Percentiles rank a stretch among this genome's conserved stretches.
Conservation (phyloP, 2,888 invertebrate genomes). For the Orchesella flavescens region DNA sequence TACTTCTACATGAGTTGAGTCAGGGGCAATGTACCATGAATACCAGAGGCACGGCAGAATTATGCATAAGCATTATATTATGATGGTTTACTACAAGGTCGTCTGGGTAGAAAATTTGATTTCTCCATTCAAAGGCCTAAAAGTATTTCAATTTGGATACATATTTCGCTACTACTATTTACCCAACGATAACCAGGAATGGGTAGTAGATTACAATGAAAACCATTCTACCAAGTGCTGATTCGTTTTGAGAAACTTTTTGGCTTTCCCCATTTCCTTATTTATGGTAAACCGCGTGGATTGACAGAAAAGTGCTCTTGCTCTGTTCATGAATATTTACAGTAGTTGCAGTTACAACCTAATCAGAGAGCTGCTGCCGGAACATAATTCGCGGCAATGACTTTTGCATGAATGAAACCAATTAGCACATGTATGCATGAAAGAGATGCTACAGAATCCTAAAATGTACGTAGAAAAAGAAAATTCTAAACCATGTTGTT, state of each 20-base stretch:
- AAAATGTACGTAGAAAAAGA: neutral
- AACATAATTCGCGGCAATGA: too few relatives aligned
- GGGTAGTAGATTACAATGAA: too few relatives aligned
- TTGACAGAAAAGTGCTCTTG: neutral
- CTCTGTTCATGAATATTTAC: too few relatives aligned
- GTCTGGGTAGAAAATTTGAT: slow-evolving; percentile 62
- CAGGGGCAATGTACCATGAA: slow-evolving; percentile 53
- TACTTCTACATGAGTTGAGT: slow-evolving; percentile 47
- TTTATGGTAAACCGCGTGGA: slow-evolving; percentile 10
- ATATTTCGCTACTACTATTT: too few relatives aligned
- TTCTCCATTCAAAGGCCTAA: slow-evolving; percentile 46
- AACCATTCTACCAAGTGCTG: too few relatives aligned
- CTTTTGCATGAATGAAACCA: too few relatives aligned
- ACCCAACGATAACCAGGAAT: too few relatives aligned
- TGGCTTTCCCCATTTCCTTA: neutral
- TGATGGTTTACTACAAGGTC: slow-evolving; percentile 53
- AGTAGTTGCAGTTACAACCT: too few relatives aligned
- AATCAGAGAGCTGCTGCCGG: too few relatives aligned
- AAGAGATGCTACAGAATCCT: too few relatives aligned
- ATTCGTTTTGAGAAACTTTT: too few relatives aligned
- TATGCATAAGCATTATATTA: slow-evolving; percentile 39
- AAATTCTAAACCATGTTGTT: neutral
- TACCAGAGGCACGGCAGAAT: slow-evolving; percentile 27
- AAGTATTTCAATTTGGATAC: slow-evolving; percentile 27
- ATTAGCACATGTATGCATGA: too few relatives aligned